phyloP scores from a whole-genome alignment of 2,797 vertebrate genomes.

The Esox masquinongy region DNA sequence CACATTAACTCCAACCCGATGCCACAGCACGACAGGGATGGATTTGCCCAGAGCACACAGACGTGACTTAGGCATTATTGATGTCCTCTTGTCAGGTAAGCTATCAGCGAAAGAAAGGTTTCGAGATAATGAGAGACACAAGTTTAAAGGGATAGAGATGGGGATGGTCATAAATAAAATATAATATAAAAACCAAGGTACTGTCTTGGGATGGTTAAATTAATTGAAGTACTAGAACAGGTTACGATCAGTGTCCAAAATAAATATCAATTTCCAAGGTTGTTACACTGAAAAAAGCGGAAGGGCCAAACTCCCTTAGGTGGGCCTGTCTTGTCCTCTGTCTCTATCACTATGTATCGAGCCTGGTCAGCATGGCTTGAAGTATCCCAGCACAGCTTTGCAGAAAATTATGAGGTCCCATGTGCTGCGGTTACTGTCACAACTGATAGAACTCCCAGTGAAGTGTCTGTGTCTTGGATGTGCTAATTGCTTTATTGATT shows the following conservation, averaged over 20 bases:
- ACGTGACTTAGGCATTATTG: constrained; percentile 7
- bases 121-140: neutral
- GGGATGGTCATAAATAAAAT: neutral
- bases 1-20: neutral
- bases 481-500: constrained; percentile 79
- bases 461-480: constrained; percentile 57
- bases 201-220: constrained; percentile 3
- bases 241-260: neutral
- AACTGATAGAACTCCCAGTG: constrained; percentile 61
- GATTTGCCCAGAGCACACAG: constrained; percentile 11
- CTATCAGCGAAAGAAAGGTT: neutral
- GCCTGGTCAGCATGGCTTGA: constrained; percentile 28
- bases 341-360: constrained; percentile 20
- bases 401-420: constrained; percentile 59
- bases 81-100: constrained; percentile 2
- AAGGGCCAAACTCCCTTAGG: constrained; percentile 24
- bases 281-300: constrained; percentile 27
- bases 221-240: constrained; percentile 12
- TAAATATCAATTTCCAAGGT: neutral
- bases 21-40: neutral
- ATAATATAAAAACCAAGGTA: constrained; percentile 7
- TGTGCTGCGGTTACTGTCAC: constrained; percentile 38
- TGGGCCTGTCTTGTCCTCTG: constrained; percentile 25
- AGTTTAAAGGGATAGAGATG: neutral
- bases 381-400: constrained; percentile 31